phyloP scores from a whole-genome alignment of 2,113 vertebrate genomes.

The Lampris megalopsis region DNA sequence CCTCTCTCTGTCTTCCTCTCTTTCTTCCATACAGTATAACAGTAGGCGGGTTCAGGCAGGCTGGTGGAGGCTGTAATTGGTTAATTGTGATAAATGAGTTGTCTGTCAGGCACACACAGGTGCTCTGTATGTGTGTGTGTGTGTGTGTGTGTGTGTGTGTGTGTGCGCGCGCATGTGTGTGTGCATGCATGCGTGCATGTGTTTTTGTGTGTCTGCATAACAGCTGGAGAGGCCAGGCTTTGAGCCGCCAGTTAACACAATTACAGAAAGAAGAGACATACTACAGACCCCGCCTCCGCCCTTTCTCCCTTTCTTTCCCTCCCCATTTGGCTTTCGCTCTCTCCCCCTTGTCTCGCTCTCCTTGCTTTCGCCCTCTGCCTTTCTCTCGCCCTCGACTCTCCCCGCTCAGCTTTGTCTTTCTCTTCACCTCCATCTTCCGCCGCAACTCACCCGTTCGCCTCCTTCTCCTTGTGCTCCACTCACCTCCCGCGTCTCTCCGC shows the following conservation, averaged over 20 bases:
- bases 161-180: constrained; percentile 40
- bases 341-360: constrained; percentile 35
- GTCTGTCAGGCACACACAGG: constrained; percentile 85
- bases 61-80: constrained; percentile 84
- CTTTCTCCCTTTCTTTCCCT: constrained; percentile 47
- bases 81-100: constrained; percentile 89
- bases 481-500: constrained; percentile 38
- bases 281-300: constrained; percentile 63
- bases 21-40: constrained; percentile 15
- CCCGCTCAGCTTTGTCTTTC: constrained; percentile 5
- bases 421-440: constrained; percentile 45
- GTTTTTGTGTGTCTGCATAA: constrained; percentile 63
- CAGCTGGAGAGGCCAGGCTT: constrained; percentile 82
- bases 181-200: constrained; percentile 15
- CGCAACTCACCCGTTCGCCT: constrained; percentile 40
- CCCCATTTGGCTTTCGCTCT: constrained; percentile 17
- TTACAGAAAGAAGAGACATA: constrained; percentile 81
- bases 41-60: constrained; percentile 78
- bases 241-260: constrained; percentile 85
- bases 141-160: constrained; percentile 69
- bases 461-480: constrained; percentile 10
- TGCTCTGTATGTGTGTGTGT: constrained; percentile 69
- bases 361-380: constrained; percentile 14
- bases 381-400: constrained; percentile 23
- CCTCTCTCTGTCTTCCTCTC: constrained; percentile 53